Conservation (phyloP, 2,888 invertebrate genomes). For the Ypsolopha scabrella region DNA sequence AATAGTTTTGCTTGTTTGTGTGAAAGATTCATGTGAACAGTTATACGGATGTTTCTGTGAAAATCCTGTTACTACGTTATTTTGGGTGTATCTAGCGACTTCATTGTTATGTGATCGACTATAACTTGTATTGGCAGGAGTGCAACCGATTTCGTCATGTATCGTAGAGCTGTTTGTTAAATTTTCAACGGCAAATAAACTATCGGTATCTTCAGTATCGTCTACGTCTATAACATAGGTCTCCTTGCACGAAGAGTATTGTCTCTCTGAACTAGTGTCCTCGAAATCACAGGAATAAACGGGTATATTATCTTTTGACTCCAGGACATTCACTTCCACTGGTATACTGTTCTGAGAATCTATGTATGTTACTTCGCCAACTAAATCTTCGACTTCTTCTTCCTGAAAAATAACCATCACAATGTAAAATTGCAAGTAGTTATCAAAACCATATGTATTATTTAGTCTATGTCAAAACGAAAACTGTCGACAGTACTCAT, state of each 20-base stretch:
- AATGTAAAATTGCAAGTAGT: too few relatives aligned
- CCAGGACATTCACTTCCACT: conserved; percentile 13
- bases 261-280: conserved; percentile 47
- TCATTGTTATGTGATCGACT: too few relatives aligned
- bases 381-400: conserved; percentile 48
- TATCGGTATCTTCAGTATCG: conserved; percentile 27
- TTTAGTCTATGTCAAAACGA: too few relatives aligned
- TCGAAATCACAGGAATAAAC: conserved; percentile 49
- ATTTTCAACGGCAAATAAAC: neutral
- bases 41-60: too few relatives aligned
- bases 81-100: too few relatives aligned
- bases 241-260: conserved; percentile 48
- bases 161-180: too few relatives aligned
- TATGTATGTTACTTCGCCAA: conserved; percentile 41
- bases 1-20: conserved; percentile 72
- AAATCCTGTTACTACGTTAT: too few relatives aligned
- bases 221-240: conserved; percentile 53
- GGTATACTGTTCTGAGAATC: conserved; percentile 57
- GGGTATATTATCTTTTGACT: conserved; percentile 11
- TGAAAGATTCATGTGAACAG: conserved; percentile 43
- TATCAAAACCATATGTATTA: too few relatives aligned
- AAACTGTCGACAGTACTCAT: too few relatives aligned
- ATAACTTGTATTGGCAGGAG: too few relatives aligned
- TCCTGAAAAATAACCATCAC: conserved; percentile 26
- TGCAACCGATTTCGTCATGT: too few relatives aligned